Evolutionary conservation across 1,140 invertebrate species (phyloP), one percentile per base, ranked within the genome.

Genomic region (Halotydeus destructor): DNA sequence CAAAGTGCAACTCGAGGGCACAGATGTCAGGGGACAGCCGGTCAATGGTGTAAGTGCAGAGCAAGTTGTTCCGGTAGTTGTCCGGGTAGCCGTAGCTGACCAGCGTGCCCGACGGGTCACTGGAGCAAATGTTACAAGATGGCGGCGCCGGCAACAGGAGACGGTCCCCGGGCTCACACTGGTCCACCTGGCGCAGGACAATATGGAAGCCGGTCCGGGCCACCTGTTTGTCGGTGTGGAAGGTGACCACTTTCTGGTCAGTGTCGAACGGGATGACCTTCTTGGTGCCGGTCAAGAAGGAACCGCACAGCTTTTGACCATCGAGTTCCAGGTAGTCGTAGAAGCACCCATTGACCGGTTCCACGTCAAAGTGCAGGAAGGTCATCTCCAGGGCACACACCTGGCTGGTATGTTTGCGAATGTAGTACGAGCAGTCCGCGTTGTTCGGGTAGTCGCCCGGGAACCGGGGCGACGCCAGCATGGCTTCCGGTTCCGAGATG

Each of bases 291-390:
- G 48, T 43, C 9, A 41, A 16, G n/a, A 50, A 11, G 14, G 25
- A 38, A 12, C 50, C 54, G 38, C 54, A 55, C 8, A 54, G 45
- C 24, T 47, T 50, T 36, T 55, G 44, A 9, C 54, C 54, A 26
- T 54, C 54, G 32, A 55, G 47, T 12, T 47, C 33, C 1, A 55
- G 26, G 42, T 49, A 55, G 31, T 55, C 54, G 37, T 52, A 52
- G 22, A 45, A 43, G 39, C 54, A 55, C 5, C 45, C 43, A 26
- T 54, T 45, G 22, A 36, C 38, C 11, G 37, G 41, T 40, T 55
- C 54, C 0, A 54, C 32, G 28, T 55, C 49, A 32, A 55, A 55
- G 1, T 42, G 23, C 11, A 53, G 9, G 23, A 55, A 55, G n/a
- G 42, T 27, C 21, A 55, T 37, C 35, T 54, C 49, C 5, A 55